These are phyloP conservation scores for Sylvietta virens DNA, from an alignment of 2,113 vertebrate species.

Conservation along the genomic window DNA sequence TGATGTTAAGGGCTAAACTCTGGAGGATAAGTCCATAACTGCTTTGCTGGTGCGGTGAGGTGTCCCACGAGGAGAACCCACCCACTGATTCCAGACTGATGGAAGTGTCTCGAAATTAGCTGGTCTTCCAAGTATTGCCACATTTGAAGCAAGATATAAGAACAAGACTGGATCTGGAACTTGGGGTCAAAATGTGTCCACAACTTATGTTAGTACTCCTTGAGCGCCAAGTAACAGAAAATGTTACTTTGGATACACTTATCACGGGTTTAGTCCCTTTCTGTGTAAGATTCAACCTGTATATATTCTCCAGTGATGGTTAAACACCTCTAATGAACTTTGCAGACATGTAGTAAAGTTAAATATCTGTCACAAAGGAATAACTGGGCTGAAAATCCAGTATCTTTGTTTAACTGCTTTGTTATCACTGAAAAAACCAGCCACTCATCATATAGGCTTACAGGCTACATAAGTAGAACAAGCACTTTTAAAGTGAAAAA, in stretches of 20 bases:
- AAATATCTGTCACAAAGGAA: not conserved
- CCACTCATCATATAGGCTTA: not conserved
- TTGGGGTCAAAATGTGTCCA: not conserved
- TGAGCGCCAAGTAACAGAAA: not conserved
- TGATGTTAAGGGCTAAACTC: not conserved
- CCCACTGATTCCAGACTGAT: not conserved
- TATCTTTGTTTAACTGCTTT: not conserved
- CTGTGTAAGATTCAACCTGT: not conserved
- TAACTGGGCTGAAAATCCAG: not conserved
- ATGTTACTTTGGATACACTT: not conserved
- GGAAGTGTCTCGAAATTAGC: not conserved
- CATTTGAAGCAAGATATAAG: not conserved
- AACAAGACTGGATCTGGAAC: not conserved
- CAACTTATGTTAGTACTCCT: not conserved
- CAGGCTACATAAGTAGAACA: not conserved
- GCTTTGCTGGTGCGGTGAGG: not conserved
- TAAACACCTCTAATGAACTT: not conserved
- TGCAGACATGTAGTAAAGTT: not conserved
- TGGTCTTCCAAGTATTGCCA: not conserved
- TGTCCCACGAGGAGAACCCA: rapidly evolving
- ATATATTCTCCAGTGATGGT: not conserved
- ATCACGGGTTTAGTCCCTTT: not conserved
- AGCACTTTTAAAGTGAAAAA: not conserved
- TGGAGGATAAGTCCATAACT: not conserved
- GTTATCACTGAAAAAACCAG: not conserved